Evolutionary conservation across 2,797 vertebrate species (phyloP), one percentile per base, ranked within the genome.

Genomic region (Schizopygopsis pylzovi): DNA sequence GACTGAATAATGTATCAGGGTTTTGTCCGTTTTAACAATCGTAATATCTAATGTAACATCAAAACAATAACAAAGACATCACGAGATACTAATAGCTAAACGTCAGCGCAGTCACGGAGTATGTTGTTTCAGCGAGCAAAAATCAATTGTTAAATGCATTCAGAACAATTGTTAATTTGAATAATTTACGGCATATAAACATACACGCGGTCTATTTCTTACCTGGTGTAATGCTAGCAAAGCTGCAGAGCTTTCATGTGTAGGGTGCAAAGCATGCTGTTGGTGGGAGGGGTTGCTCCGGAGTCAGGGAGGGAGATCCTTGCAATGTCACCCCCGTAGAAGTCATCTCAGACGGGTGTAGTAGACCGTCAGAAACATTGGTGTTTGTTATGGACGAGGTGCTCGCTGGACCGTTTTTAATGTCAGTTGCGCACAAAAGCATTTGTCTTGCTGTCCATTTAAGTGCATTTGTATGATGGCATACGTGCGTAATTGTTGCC

Each of bases 241-340:
- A 81, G 12, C 25, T 72, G 54, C 52, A 79, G 63, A 72, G 47
- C 52, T 70, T 54, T 49, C 28, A 25, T 39, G 39, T 45, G 63
- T 61, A 63, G 54, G 45, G 56, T 45, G 80, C 61, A 28, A 49
- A 65, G 81, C 68, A 68, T 67, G 68, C 18, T 79, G 54, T 79
- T n/a, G 80, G 92, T 93, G 94, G 93, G 94, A 93, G 94, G 92
- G 94, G 93, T 89, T 89, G 91, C 67, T 89, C 86, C 82, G 16
- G 81, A 83, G 85, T 83, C 86, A 75, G 80, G 82, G 72, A 87
- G 37, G 87, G 84, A 82, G 85, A 90, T 56, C 47, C 70, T 65
- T 16, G 54, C 81, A 84, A 61, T 85, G 86, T 37, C 82, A 72
- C 37, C 70, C 79, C 47, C 76, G 20, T 61, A 47, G 20, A 67